Percentiles rank a stretch among this genome's conserved stretches.
Conservation (phyloP, 2,113 vertebrate species). For the Laterallus jamaicensis region DNA sequence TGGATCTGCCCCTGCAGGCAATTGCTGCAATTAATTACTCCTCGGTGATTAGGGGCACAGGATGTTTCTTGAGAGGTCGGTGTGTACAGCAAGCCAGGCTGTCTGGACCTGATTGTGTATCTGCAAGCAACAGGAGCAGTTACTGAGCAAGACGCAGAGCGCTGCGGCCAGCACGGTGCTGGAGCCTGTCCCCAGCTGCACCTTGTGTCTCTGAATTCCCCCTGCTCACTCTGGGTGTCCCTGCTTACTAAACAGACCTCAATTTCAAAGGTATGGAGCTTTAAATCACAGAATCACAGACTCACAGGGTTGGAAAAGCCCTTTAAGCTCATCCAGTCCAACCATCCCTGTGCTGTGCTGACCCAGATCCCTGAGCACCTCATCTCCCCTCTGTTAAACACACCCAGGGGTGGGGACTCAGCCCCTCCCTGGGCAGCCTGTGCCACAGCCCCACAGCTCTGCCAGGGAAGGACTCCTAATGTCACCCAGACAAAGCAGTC, state of each 20-base stretch:
- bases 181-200: neutral
- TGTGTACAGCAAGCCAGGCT: neutral
- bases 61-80: fast-evolving
- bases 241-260: neutral
- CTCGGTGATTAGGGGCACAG: neutral
- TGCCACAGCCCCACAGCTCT: no score
- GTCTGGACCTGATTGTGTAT: fast-evolving
- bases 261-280: neutral
- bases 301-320: no score
- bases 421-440: no score
- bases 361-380: no score
- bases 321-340: no score
- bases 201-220: neutral
- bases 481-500: fast-evolving
- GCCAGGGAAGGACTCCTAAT: neutral
- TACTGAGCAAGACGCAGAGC: neutral
- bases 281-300: no score
- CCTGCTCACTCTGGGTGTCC: neutral
- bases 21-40: neutral
- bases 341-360: no score
- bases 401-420: no score
- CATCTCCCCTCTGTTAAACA: no score
- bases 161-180: neutral
- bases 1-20: fast-evolving
- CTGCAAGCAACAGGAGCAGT: neutral